Conservation (phyloP, 2,797 vertebrate genomes). For the Setipinna tenuifilis region DNA sequence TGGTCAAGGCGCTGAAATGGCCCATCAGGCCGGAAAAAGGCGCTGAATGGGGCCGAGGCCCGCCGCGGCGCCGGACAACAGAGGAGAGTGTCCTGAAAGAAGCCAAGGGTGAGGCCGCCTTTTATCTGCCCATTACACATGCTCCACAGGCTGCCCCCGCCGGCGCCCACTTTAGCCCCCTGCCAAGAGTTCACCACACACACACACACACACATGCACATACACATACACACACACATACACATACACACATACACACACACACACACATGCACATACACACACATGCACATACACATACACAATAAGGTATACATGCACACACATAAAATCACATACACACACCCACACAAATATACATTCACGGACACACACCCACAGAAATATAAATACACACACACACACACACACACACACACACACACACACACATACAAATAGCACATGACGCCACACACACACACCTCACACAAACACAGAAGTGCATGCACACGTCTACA, state of each 20-base stretch:
- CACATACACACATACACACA: not conserved
- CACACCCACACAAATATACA: not conserved
- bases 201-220: slow-evolving; percentile 16
- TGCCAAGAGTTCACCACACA: slow-evolving; percentile 23
- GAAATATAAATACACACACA: not conserved
- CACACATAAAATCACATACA: not conserved
- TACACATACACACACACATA: not conserved
- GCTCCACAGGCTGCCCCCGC: slow-evolving; percentile 36
- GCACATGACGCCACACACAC: too few relatives aligned
- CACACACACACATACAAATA: not conserved
- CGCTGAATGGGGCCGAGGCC: not conserved
- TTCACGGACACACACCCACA: not conserved
- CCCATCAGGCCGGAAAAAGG: not conserved
- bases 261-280: not conserved
- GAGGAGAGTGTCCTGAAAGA: slow-evolving; percentile 15
- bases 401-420: not conserved
- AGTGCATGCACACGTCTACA: too few relatives aligned
- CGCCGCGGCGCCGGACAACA: not conserved
- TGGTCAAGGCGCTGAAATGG: not conserved
- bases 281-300: not conserved
- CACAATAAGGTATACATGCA: not conserved
- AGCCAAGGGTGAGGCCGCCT: slow-evolving; percentile 16
- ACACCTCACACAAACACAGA: too few relatives aligned
- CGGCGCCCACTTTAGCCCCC: slow-evolving; percentile 11
- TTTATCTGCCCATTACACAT: slow-evolving; percentile 47